phyloP scores from a whole-genome alignment of 2,113 vertebrate species.

The Tachuris rubrigastra region DNA sequence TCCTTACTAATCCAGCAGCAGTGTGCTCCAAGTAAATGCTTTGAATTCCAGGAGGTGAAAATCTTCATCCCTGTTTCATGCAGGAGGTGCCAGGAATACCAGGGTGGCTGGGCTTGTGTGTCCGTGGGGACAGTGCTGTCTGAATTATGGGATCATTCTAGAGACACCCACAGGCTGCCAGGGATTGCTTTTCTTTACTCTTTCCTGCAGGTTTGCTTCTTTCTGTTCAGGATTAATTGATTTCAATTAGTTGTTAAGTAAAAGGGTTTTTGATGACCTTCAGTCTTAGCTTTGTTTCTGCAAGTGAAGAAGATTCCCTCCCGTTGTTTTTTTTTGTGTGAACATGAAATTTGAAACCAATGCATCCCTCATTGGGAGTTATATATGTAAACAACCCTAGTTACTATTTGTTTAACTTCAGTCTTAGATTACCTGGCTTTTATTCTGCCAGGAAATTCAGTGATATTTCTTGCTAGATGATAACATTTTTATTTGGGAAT shows the following conservation, averaged over 20 bases:
- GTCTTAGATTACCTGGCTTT: background rate
- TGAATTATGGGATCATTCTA: accelerated
- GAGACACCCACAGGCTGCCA: background rate
- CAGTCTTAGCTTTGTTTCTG: background rate
- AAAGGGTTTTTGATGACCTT: background rate
- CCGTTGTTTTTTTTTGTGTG: accelerated
- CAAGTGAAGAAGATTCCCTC: background rate
- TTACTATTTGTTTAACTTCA: background rate
- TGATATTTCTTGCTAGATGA: background rate
- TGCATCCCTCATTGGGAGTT: background rate
- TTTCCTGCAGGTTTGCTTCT: background rate
- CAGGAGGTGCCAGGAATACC: accelerated
- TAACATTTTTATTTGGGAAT: background rate
- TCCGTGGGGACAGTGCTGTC: background rate
- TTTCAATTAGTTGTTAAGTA: background rate
- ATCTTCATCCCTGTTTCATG: background rate
- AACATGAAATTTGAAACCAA: background rate
- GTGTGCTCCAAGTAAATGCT: background rate
- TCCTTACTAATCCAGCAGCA: background rate
- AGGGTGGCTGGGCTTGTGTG: accelerated
- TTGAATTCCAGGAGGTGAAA: background rate
- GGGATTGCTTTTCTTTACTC: background rate
- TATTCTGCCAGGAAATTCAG: background rate
- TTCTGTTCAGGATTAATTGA: background rate
- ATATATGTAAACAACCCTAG: background rate